Evolutionary conservation across 2,888 invertebrate species (phyloP).

Genomic region (Tipula unca): DNA sequence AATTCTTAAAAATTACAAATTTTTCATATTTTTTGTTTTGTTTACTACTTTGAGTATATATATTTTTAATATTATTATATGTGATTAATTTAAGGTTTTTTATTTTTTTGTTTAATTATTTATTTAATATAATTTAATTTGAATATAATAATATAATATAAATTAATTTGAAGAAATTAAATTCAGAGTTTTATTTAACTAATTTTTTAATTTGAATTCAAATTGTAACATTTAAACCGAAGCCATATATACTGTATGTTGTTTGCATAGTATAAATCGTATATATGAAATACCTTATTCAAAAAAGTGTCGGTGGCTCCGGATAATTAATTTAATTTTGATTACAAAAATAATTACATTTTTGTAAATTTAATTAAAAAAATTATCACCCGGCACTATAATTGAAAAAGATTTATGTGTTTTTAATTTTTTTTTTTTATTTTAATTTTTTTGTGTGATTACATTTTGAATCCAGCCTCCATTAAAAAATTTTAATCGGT

Average conservation of each 20-base stretch:
- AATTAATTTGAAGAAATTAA: not conserved
- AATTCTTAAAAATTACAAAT: slow-evolving; percentile 8
- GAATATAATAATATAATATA: not conserved
- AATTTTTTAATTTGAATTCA: slow-evolving; percentile 14
- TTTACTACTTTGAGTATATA: not conserved
- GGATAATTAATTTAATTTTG: slow-evolving; percentile 20
- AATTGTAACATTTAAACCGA: not conserved
- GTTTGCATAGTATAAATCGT: not conserved
- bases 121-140: not conserved
- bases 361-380: slow-evolving; percentile 10
- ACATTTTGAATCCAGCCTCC: slow-evolving; percentile 20
- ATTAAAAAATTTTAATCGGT: not conserved
- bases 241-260: not conserved
- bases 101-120: not conserved
- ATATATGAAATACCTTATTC: not conserved
- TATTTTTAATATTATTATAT: not conserved
- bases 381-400: slow-evolving; percentile 23
- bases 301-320: slow-evolving; percentile 24
- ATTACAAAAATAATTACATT: not conserved
- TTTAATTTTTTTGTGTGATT: not conserved
- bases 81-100: not conserved
- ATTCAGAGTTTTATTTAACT: not conserved
- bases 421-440: not conserved
- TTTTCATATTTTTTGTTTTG: not conserved
- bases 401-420: slow-evolving; percentile 18